These are phyloP conservation scores for Rallus crepitans DNA, from an alignment of 2,797 vertebrate genomes.

Conservation along the genomic window DNA sequence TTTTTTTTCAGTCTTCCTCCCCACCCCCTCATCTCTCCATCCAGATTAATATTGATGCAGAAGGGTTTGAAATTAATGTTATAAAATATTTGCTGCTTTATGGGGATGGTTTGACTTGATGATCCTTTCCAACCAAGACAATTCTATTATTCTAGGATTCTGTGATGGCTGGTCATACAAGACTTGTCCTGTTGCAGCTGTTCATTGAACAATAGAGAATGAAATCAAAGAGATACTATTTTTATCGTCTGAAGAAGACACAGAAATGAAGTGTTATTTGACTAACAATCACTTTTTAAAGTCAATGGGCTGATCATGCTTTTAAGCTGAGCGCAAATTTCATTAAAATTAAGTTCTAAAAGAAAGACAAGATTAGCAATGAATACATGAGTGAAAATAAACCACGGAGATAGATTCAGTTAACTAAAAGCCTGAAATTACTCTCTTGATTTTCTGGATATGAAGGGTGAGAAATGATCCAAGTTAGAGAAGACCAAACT, in stretches of 20 bases:
- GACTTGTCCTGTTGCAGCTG: neutral
- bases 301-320: neutral
- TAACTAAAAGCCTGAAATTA: neutral
- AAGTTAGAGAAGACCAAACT: neutral
- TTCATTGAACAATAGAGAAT: neutral
- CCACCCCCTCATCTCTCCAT: neutral
- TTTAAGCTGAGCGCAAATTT: neutral
- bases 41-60: neutral
- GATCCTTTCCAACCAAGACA: too few species aligned
- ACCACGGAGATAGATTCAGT: neutral
- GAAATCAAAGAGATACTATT: neutral
- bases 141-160: too few species aligned
- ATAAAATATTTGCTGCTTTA: neutral
- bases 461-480: neutral
- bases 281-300: neutral
- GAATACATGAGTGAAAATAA: neutral
- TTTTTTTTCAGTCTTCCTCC: fast-evolving
- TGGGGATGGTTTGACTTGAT: too few species aligned
- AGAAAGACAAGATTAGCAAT: neutral
- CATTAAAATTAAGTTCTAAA: neutral
- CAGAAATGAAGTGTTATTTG: neutral
- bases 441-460: neutral
- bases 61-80: neutral
- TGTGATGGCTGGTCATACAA: neutral
- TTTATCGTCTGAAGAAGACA: neutral